Conservation (phyloP, 2,888 invertebrate species). For the Drosophila mercatorum region DNA sequence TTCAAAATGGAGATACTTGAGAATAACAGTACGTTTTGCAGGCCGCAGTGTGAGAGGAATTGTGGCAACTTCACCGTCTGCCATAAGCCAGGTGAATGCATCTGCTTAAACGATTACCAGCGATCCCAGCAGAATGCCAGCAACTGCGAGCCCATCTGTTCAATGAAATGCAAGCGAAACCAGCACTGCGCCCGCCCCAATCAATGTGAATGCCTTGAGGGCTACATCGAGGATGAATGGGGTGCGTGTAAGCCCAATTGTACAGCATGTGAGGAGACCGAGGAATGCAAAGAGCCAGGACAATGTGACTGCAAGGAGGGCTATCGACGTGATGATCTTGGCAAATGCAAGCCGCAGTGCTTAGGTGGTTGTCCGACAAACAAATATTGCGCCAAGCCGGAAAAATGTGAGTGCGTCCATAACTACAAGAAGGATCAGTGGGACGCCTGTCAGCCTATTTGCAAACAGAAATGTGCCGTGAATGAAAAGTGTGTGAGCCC, state of each 20-base stretch:
- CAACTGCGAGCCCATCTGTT: conserved; percentile 41
- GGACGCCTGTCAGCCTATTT: neutral
- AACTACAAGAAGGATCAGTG: neutral
- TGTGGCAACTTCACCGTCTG: conserved; percentile 85
- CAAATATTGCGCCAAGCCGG: conserved; percentile 23
- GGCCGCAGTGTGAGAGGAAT: conserved; percentile 65
- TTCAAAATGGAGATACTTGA: neutral
- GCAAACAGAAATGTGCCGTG: no score
- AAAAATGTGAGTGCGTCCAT: conserved; percentile 11
- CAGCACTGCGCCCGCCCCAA: conserved; percentile 74
- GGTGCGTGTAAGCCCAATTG: conserved; percentile 31
- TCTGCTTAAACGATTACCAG: conserved; percentile 88
- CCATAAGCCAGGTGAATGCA: conserved; percentile 88
- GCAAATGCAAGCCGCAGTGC: conserved; percentile 18
- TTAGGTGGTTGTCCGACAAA: neutral
- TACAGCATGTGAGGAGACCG: neutral
- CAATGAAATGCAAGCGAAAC: conserved; percentile 38
- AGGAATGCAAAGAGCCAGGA: conserved; percentile 3
- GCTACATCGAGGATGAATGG: conserved; percentile 10
- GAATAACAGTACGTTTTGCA: neutral
- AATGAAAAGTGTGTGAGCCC: no score
- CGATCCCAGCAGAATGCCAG: conserved; percentile 12
- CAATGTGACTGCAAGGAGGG: conserved; percentile 14
- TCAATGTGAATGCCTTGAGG: conserved; percentile 65
- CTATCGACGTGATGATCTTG: neutral